Conservation (phyloP, 1,140 invertebrate genomes). For the Dendrolimus punctatus region DNA sequence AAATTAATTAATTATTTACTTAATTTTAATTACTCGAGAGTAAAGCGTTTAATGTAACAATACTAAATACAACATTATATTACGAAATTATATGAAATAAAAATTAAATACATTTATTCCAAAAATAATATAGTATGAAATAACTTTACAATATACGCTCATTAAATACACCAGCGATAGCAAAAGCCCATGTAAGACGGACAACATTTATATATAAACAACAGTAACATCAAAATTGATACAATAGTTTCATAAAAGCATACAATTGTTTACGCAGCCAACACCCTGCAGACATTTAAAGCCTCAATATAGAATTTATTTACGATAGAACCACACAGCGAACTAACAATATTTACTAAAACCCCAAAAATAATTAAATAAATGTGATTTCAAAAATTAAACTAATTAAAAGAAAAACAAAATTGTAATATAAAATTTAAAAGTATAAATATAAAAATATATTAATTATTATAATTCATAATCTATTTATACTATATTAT, state of each 20-base stretch:
- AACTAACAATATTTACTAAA: constrained; percentile 8
- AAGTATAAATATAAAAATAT: too few relatives aligned
- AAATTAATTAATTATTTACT: too few relatives aligned
- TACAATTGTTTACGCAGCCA: constrained; percentile 47
- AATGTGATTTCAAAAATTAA: constrained; percentile 3
- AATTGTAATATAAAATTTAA: neutral
- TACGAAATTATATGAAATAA: neutral
- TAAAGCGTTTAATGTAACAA: too few relatives aligned
- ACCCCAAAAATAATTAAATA: neutral
- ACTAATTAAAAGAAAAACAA: constrained; percentile 5
- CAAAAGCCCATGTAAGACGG: neutral
- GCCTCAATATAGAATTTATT: constrained; percentile 28
- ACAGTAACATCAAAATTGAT: constrained; percentile 16
- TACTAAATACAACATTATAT: too few relatives aligned
- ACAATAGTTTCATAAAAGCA: constrained; percentile 28
- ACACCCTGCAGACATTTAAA: constrained; percentile 69
- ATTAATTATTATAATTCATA: too few relatives aligned
- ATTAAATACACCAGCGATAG: constrained; percentile 3
- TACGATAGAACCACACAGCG: constrained; percentile 52
- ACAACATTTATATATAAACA: neutral
- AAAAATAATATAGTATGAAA: neutral
- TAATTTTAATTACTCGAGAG: too few relatives aligned
- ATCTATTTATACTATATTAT: too few relatives aligned
- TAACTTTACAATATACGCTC: too few relatives aligned
- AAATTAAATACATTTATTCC: constrained; percentile 4